Evolutionary conservation across 2,113 vertebrate species (phyloP).

Genomic region (Stigmatopora nigra): DNA sequence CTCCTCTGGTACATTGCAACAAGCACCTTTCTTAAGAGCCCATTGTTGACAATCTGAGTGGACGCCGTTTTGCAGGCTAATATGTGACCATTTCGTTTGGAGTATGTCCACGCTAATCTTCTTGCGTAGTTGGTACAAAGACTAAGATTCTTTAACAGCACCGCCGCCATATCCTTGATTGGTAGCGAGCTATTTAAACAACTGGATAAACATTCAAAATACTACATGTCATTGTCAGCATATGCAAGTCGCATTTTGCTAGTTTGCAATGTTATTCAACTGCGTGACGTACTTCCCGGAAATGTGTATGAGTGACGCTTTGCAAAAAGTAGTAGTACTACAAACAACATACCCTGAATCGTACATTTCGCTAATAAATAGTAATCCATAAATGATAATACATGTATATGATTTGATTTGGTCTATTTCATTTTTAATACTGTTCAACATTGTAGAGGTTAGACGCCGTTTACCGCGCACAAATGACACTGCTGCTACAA

Average conservation of each 20-base stretch:
- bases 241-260: slow-evolving; percentile 1
- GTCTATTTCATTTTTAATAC: not conserved
- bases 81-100: slow-evolving; percentile 19
- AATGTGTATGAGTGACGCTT: not conserved
- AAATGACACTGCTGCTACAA: slow-evolving; percentile 22
- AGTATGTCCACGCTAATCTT: slow-evolving; percentile 26
- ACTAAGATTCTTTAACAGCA: slow-evolving; percentile 42
- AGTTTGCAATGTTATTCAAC: slow-evolving; percentile 35
- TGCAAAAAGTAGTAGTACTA: not conserved
- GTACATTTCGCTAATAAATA: not conserved
- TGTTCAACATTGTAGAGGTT: slow-evolving; percentile 1
- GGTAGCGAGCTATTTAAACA: not conserved
- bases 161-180: slow-evolving; percentile 52
- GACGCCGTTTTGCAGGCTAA: not conserved
- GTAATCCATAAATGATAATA: not conserved
- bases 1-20: slow-evolving; percentile 18
- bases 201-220: slow-evolving; percentile 2
- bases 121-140: slow-evolving; percentile 36
- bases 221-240: not conserved
- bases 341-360: not conserved
- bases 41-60: not conserved
- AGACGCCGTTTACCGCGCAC: slow-evolving; percentile 18
- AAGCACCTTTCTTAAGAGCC: slow-evolving; percentile 9
- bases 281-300: not conserved
- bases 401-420: not conserved